A percentile compares a stretch with the other conserved stretches of the same genome.
These are phyloP conservation scores for Hermodice carunculata DNA, from an alignment of 2,888 invertebrate genomes.

Conservation along the genomic window DNA sequence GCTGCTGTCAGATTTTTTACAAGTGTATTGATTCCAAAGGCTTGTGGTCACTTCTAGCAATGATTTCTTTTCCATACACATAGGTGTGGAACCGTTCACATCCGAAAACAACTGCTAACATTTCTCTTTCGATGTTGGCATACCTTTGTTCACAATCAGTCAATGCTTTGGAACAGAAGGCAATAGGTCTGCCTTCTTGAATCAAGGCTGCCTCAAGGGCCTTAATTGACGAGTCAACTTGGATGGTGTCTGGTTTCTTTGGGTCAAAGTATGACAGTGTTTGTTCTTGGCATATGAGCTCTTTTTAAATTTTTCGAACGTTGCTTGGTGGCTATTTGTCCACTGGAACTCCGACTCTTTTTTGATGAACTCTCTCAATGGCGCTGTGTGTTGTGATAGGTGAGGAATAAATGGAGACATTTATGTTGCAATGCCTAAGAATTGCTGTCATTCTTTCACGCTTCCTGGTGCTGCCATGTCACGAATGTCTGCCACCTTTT, in stretches of 20 bases:
- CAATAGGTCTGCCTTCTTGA: constrained; percentile 21
- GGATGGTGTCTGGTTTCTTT: not conserved
- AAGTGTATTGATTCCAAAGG: constrained; percentile 28
- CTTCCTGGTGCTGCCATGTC: constrained; percentile 22
- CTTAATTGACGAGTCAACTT: constrained; percentile 20
- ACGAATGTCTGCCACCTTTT: constrained; percentile 21
- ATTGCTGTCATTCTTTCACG: constrained; percentile 26
- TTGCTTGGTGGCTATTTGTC: too few species aligned
- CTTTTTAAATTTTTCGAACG: too few species aligned
- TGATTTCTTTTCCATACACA: constrained; percentile 27
- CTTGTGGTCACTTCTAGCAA: constrained; percentile 26
- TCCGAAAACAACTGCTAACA: constrained; percentile 36
- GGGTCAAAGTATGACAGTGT: constrained; percentile 25
- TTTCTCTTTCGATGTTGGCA: constrained; percentile 35
- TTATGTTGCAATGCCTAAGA: constrained; percentile 32
- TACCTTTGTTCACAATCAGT: constrained; percentile 23
- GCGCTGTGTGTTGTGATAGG: constrained; percentile 13
- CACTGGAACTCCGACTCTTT: constrained; percentile 17
- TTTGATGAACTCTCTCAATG: constrained; percentile 23
- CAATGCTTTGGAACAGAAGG: constrained; percentile 27
- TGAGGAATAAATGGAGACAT: constrained; percentile 26
- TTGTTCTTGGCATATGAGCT: too few species aligned
- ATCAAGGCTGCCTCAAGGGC: constrained; percentile 33
- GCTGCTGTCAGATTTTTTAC: constrained; percentile 29
- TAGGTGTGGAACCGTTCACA: constrained; percentile 32